These are phyloP conservation scores for Cairina moschata DNA, from an alignment of 2,113 vertebrate species.

Conservation along the genomic window DNA sequence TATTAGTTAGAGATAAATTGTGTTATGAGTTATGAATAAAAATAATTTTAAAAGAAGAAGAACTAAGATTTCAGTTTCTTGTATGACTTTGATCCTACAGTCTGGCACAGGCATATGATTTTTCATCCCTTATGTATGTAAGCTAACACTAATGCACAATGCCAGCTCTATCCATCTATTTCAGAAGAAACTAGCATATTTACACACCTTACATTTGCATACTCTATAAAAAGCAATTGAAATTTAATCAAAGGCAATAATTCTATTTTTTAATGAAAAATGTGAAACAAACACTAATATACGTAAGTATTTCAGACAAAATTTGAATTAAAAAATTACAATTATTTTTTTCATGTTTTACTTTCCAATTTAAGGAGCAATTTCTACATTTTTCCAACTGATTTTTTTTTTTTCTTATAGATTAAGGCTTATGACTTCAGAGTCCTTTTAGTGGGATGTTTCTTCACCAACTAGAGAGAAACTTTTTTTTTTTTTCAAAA, in stretches of 20 bases:
- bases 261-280: background rate
- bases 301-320: background rate
- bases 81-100: background rate
- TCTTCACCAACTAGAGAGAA: background rate
- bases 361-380: background rate
- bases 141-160: background rate
- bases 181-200: background rate
- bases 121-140: background rate
- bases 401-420: background rate
- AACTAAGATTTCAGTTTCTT: background rate
- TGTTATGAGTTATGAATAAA: background rate
- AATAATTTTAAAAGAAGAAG: background rate
- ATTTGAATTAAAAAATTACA: background rate
- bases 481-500: accelerated
- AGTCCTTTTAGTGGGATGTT: background rate
- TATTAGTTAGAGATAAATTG: background rate
- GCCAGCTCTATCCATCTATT: background rate
- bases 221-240: background rate
- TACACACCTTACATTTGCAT: background rate
- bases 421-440: background rate
- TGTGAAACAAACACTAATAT: background rate
- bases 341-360: background rate
- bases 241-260: background rate
- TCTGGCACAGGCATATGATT: background rate
- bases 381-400: background rate